These are phyloP conservation scores for Aphelenchoides avenae DNA, from an alignment of 1,140 invertebrate genomes.

Conservation along the genomic window DNA sequence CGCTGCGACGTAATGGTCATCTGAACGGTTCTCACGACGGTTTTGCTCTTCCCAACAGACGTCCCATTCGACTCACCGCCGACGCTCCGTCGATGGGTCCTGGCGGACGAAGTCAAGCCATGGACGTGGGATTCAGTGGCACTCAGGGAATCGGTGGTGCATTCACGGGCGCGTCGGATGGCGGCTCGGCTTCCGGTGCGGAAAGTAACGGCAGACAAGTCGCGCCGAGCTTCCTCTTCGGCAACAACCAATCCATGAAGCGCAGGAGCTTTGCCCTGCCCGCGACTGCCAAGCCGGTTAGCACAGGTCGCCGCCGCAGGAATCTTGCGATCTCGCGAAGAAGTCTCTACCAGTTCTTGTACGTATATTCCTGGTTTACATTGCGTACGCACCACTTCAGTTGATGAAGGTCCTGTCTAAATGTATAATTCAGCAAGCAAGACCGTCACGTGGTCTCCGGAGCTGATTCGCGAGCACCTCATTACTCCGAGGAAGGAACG, in stretches of 20 bases:
- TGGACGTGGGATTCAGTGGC: too few species aligned
- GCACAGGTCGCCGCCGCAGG: neutral
- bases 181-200: too few species aligned
- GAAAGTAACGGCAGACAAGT: too few species aligned
- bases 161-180: too few species aligned
- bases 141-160: too few species aligned
- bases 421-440: slow-evolving; percentile 10
- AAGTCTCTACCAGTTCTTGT: neutral
- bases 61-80: too few species aligned
- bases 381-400: neutral
- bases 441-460: slow-evolving; percentile 36
- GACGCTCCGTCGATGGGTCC: too few species aligned
- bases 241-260: slow-evolving; percentile 17
- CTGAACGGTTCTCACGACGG: too few species aligned
- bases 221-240: slow-evolving; percentile 31
- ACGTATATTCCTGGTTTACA: neutral
- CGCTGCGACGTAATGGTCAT: too few species aligned
- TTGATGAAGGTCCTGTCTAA: too few species aligned
- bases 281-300: neutral
- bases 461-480: slow-evolving; percentile 19
- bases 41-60: too few species aligned
- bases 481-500: neutral
- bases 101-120: too few species aligned
- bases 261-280: slow-evolving; percentile 21
- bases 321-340: neutral